Evolutionary conservation across 2,797 vertebrate species (phyloP).

Genomic region (Sebastes vulpes): DNA sequence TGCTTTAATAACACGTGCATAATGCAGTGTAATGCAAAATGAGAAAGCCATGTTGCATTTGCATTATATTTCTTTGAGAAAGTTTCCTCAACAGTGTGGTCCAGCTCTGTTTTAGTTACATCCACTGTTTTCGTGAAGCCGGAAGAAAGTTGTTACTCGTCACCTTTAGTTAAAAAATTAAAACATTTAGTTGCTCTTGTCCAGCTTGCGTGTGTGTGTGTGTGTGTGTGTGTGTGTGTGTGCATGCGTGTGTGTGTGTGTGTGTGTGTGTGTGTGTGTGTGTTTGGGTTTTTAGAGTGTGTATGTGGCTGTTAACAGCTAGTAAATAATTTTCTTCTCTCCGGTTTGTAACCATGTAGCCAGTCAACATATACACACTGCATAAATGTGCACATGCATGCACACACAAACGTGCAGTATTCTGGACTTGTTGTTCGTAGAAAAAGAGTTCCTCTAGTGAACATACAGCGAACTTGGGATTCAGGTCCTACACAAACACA

Average conservation of each 20-base stretch:
- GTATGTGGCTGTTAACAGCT: too few species aligned
- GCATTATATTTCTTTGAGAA: background rate
- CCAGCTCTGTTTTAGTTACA: conserved; percentile 1
- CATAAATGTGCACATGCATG: background rate
- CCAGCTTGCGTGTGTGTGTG: too few species aligned
- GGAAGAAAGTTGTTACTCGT: conserved; percentile 18
- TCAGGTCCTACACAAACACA: background rate
- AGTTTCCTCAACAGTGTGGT: background rate
- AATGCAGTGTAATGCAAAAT: background rate
- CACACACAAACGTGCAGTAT: background rate
- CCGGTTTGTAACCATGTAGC: conserved; percentile 1
- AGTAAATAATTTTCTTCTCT: too few species aligned
- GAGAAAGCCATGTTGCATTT: background rate
- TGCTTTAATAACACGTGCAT: background rate
- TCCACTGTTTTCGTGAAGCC: background rate
- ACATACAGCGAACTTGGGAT: background rate
- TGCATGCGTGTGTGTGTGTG: too few species aligned
- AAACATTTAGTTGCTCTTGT: background rate
- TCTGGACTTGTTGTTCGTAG: background rate
- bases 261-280: too few species aligned
- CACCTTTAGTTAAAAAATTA: conserved; percentile 14
- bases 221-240: too few species aligned
- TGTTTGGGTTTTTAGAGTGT: too few species aligned
- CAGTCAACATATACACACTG: background rate
- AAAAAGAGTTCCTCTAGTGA: background rate